Conservation (phyloP, 2,797 vertebrate species). For the Siniperca obscura region DNA sequence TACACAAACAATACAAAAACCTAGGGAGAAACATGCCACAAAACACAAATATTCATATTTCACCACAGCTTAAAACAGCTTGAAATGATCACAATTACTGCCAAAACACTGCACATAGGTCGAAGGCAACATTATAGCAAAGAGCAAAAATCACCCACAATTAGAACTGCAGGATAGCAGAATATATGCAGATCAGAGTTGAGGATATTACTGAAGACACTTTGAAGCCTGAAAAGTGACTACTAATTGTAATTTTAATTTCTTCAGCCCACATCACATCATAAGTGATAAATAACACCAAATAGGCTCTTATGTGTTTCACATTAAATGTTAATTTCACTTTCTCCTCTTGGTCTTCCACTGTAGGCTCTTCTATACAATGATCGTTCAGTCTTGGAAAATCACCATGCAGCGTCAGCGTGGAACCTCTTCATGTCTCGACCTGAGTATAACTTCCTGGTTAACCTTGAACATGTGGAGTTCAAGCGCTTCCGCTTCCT, state of each 20-base stretch:
- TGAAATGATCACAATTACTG: neutral
- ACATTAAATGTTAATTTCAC: neutral
- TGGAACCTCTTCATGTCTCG: conserved; percentile 99
- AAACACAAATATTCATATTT: neutral
- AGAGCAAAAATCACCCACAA: neutral
- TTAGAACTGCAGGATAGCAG: neutral
- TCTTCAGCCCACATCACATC: neutral
- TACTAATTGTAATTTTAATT: neutral
- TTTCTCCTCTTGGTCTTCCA: neutral
- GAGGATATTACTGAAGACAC: neutral
- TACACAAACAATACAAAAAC: neutral
- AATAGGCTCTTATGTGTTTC: neutral
- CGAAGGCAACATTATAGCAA: neutral
- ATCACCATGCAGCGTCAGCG: conserved; percentile 96
- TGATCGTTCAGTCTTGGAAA: conserved; percentile 97
- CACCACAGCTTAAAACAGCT: neutral
- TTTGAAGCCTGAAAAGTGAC: neutral
- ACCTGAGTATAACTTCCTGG: conserved; percentile 96
- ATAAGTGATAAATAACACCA: neutral
- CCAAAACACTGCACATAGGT: neutral
- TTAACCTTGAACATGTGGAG: conserved; percentile 95
- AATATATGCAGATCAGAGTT: neutral
- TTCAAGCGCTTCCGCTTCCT: conserved; percentile 99
- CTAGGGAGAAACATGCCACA: neutral
- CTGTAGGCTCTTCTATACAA: conserved; percentile 95